A percentile compares a stretch with the other conserved stretches of the same genome.
Evolutionary conservation across 35 echinoderm and acorn worm species (phyloP).

Genomic region (Patiria miniata): DNA sequence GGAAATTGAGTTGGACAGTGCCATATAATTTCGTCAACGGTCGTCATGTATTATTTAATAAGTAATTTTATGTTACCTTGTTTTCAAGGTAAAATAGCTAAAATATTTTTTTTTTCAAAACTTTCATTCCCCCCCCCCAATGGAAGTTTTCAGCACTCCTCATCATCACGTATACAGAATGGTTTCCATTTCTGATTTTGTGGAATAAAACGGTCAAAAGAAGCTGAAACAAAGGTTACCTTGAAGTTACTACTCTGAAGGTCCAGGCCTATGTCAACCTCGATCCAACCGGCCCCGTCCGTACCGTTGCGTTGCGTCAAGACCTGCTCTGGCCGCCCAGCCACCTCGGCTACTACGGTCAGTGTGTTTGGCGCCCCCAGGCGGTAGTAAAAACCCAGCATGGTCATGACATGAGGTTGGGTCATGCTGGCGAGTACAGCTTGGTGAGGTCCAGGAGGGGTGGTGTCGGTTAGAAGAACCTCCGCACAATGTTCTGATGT

Average conservation of each 20-base stretch:
- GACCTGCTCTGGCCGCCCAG: background rate
- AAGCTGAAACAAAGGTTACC: background rate
- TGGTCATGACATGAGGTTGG: background rate
- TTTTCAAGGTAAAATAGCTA: too few relatives aligned
- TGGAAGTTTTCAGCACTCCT: too few relatives aligned
- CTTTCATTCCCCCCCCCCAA: too few relatives aligned
- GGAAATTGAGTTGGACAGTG: too few relatives aligned
- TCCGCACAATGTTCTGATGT: background rate
- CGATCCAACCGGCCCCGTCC: background rate
- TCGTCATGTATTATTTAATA: too few relatives aligned
- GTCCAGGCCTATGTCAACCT: background rate
- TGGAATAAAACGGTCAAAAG: too few relatives aligned
- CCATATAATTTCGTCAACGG: too few relatives aligned
- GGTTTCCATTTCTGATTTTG: too few relatives aligned
- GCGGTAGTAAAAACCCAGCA: background rate
- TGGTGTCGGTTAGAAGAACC: background rate
- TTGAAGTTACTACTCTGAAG: background rate
- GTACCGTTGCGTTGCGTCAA: background rate
- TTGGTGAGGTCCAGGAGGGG: background rate
- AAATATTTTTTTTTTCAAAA: too few relatives aligned
- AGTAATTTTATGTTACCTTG: too few relatives aligned
- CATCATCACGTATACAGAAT: too few relatives aligned
- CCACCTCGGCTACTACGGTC: background rate
- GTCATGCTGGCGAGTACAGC: background rate
- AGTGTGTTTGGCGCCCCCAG: slow-evolving; percentile 4